These are phyloP conservation scores for Alentia gelatinosa DNA, from an alignment of 2,888 invertebrate species.

Conservation along the genomic window DNA sequence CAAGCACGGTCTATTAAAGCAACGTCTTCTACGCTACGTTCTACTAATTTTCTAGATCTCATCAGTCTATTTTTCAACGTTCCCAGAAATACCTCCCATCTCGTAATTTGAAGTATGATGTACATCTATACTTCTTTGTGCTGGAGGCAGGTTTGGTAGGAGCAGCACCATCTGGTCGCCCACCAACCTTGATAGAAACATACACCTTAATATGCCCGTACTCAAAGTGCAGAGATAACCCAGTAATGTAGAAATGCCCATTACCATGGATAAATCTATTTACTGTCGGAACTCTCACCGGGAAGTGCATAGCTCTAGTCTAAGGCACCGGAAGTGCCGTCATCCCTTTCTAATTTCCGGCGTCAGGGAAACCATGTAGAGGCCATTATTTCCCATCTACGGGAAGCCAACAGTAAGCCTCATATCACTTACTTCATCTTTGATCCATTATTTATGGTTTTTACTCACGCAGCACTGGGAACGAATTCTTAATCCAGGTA, in stretches of 20 bases:
- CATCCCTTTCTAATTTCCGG: slow-evolving; percentile 17
- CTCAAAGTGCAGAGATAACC: background rate
- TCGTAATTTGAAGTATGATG: no score
- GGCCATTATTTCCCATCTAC: background rate
- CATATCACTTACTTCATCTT: background rate
- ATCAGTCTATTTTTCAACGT: no score
- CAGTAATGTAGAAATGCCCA: background rate
- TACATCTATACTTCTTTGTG: no score
- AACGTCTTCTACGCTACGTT: no score
- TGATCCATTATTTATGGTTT: background rate
- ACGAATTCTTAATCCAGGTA: background rate
- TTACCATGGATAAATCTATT: background rate
- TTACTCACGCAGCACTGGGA: background rate
- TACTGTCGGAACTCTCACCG: background rate
- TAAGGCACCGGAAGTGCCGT: slow-evolving; percentile 17
- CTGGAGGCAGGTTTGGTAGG: no score
- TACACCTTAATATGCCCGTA: no score
- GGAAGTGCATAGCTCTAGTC: background rate
- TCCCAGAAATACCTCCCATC: no score
- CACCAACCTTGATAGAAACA: no score
- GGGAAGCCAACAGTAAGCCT: background rate
- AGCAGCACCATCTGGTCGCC: no score
- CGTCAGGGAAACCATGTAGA: background rate
- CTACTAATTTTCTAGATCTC: no score
- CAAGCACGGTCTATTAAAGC: no score